phyloP scores from a whole-genome alignment of 2,113 vertebrate genomes.

The Lasiurus cinereus region DNA sequence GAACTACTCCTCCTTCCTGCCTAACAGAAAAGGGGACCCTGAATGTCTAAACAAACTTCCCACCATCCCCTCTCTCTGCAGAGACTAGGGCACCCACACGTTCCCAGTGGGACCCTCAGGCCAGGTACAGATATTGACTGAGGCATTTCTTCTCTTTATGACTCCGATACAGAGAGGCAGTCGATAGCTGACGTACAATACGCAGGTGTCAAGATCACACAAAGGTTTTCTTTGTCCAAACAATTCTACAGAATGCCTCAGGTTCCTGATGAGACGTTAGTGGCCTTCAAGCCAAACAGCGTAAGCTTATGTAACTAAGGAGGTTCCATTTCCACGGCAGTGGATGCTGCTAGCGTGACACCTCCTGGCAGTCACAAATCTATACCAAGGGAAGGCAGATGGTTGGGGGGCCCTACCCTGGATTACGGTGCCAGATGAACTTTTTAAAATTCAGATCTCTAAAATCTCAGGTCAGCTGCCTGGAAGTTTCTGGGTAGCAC shows the following conservation, averaged over 20 bases:
- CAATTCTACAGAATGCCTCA: not conserved
- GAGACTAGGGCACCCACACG: not conserved
- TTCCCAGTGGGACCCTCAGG: not conserved
- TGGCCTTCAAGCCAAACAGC: not conserved
- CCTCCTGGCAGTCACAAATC: not conserved
- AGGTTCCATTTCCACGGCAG: not conserved
- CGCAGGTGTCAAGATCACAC: not conserved
- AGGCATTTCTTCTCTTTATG: not conserved
- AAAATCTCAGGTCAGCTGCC: conserved; percentile 7
- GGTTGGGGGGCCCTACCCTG: not conserved
- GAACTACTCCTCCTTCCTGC: not conserved
- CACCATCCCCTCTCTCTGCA: not conserved
- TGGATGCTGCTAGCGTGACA: not conserved
- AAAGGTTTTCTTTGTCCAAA: not conserved
- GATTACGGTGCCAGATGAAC: not conserved
- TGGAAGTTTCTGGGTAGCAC: not conserved
- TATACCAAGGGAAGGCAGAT: not conserved
- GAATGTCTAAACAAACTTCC: not conserved
- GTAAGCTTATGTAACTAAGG: not conserved
- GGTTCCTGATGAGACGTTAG: not conserved
- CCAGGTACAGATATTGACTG: not conserved
- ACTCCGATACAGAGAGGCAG: not conserved
- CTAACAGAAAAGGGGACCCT: not conserved
- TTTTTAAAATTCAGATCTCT: conserved; percentile 7
- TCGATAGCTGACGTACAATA: not conserved